Percentiles rank a stretch among this genome's conserved stretches.
These are phyloP conservation scores for Cyclargus thomasi DNA, from an alignment of 1,140 invertebrate species.

Conservation along the genomic window DNA sequence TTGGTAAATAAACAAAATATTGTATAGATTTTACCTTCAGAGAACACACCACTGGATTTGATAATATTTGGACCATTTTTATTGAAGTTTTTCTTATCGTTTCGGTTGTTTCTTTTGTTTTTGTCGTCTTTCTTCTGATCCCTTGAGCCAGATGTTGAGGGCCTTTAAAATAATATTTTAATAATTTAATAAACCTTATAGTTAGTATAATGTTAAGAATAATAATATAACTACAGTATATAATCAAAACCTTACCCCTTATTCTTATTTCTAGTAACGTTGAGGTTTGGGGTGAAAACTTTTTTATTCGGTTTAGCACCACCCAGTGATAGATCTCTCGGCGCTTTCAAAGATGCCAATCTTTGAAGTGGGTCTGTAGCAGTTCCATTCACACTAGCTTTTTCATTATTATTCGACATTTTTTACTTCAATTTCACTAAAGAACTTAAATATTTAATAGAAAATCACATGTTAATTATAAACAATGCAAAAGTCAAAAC, in stretches of 20 bases:
- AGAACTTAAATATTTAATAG: neutral
- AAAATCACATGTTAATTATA: neutral
- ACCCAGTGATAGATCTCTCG: slow-evolving; percentile 74
- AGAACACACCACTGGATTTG: slow-evolving; percentile 66
- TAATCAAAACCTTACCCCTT: slow-evolving; percentile 45
- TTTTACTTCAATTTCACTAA: neutral
- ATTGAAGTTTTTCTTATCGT: slow-evolving; percentile 43
- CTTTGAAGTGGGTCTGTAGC: slow-evolving; percentile 50
- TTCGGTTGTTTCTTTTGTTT: slow-evolving; percentile 42
- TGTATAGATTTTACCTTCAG: slow-evolving; percentile 66
- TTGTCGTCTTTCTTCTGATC: slow-evolving; percentile 49
- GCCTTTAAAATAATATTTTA: slow-evolving; percentile 32
- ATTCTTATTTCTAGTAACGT: slow-evolving; percentile 67
- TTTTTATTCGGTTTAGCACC: slow-evolving; percentile 65
- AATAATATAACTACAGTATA: neutral
- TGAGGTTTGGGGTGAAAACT: slow-evolving; percentile 68
- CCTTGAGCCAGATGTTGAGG: slow-evolving; percentile 29
- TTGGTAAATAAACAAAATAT: too few relatives aligned
- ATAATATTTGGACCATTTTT: slow-evolving; percentile 61
- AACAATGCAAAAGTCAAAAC: neutral
- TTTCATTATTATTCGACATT: slow-evolving; percentile 52
- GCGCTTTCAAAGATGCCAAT: slow-evolving; percentile 69
- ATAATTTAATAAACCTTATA: too few relatives aligned
- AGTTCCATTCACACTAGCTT: slow-evolving; percentile 46
- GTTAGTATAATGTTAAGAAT: too few relatives aligned